Evolutionary conservation across 2,113 vertebrate genomes (phyloP), one percentile per base, ranked within the genome.

Genomic region (Pelmatolapia mariae): DNA sequence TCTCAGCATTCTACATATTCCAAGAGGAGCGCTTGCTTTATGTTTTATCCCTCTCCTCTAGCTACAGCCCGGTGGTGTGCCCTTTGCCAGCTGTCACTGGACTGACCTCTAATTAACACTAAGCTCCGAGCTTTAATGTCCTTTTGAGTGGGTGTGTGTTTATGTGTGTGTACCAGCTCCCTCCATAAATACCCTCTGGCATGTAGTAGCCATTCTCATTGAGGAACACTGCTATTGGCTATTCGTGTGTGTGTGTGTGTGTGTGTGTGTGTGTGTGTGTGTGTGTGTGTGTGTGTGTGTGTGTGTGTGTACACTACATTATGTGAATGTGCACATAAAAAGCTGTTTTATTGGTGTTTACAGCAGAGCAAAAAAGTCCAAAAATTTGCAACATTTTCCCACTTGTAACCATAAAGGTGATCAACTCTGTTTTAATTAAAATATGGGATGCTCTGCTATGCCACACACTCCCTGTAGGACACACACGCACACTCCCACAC

Each of bases 31-130:
- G 79, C 1, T 40, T 52, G 85, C 89, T 80, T 71, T 33, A 52
- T 81, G 85, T 89, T 61, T 82, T 54, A 84, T 57, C 16, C 50
- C 54, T 33, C 43, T 81, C 56, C 63, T 78, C 54, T 5, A 4
- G 87, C 90, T 71, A 54, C 26, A 43, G 83, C 78, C 53, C 29
- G 22, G 81, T 52, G 87, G 82, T 71, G 73, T 89, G 59, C 59
- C 61, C 86, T 76, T 22, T 87, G 82, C 90, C 91, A 91, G 93
- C 90, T 91, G 92, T 90, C 91, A 92, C 91, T 81, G 82, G 82
- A 92, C 87, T 95, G 90, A 93, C 92, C 86, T 87, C 86, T 90
- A 90, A 94, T 93, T 91, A 93, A 93, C 89, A 90, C 92, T 86
- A 82, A 91, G 92, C 94, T 86, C 29, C 52, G 71, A 85, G 87